Base-by-base conservation (phyloP, 92 coral and sea anemone genomes). In the Porites lobata region DNA sequence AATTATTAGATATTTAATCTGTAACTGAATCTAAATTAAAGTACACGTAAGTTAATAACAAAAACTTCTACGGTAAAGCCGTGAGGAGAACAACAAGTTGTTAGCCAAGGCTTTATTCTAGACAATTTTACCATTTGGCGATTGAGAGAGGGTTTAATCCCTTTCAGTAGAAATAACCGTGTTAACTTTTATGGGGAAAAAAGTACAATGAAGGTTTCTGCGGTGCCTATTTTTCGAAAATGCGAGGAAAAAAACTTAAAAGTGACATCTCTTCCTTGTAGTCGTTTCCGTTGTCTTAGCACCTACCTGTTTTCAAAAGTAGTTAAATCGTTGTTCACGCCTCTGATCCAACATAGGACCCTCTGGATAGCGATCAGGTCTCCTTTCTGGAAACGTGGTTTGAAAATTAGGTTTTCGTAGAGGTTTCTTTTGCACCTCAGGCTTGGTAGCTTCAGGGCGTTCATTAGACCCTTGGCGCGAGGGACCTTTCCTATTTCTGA, bases 341-440 rank as follows among this genome's bases (percentile, higher is more conserved):
- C 59, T 64, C 11, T 47, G 43, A 72, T 63, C 72, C 8, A n/a
- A 50, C 1, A 79, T 63, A 3, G 83, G 83, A 21, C 83, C 83
- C 47, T 79, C 83, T 79, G 83, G 61, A 64, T n/a, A 64, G 72
- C 83, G 83, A 24, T 79, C 83, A 19, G 83, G 83, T 26, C 59
- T 79, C 13, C 10, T 79, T 43, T 22, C 54, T 18, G 8, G 32
- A 43, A 47, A 78, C 6, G 72, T 21, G 6, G 24, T 26, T 26
- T 15, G 10, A 38, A 38, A 2, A 38, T 38, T 2, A 38, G 47
- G 5, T 38, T 38, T 38, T 38, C 47, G 47, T 38, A 4, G 13
- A 56, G 61, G 61, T 8, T 7, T 47, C 61, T n/a, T 24, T 24
- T 24, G 24, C 13, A 13, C 72, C 9, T 67, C 17, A 21, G 43